Conservation (phyloP, 2,797 vertebrate species). For the Kryptolebias ocellatus region DNA sequence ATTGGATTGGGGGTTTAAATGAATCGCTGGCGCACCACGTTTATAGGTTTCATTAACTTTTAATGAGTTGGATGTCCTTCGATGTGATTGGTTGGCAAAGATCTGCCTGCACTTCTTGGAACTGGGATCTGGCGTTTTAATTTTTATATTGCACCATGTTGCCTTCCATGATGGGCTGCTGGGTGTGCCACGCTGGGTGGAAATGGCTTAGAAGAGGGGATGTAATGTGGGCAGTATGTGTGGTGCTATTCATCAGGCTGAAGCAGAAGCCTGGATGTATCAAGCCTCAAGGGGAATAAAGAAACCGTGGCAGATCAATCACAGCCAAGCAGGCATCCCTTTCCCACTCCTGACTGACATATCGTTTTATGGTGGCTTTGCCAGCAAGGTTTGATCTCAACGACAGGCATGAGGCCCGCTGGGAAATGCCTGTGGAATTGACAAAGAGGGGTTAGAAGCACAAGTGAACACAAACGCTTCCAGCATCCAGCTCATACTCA, state of each 20-base stretch:
- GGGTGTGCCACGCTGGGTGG: slow-evolving; percentile 54
- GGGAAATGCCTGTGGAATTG: slow-evolving; percentile 68
- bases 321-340: slow-evolving; percentile 61
- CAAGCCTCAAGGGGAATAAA: slow-evolving; percentile 68
- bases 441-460: slow-evolving; percentile 43
- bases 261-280: slow-evolving; percentile 60
- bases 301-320: slow-evolving; percentile 70
- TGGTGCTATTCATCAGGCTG: slow-evolving; percentile 45
- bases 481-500: slow-evolving; percentile 36
- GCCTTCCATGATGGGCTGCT: slow-evolving; percentile 66
- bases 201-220: slow-evolving; percentile 50
- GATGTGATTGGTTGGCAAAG: slow-evolving; percentile 77
- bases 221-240: slow-evolving; percentile 25
- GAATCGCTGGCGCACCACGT: slow-evolving; percentile 85
- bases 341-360: slow-evolving; percentile 70
- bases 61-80: slow-evolving; percentile 87
- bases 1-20: slow-evolving; percentile 88
- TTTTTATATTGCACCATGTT: slow-evolving; percentile 55
- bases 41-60: slow-evolving; percentile 90
- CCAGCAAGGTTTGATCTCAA: slow-evolving; percentile 69
- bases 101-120: slow-evolving; percentile 74
- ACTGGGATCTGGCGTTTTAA: slow-evolving; percentile 52
- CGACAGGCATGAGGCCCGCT: slow-evolving; percentile 54
- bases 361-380: slow-evolving; percentile 66
- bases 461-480: slow-evolving; percentile 42